Evolutionary conservation across 2,888 invertebrate genomes (phyloP).

Genomic region (Scaptomyza reducta): DNA sequence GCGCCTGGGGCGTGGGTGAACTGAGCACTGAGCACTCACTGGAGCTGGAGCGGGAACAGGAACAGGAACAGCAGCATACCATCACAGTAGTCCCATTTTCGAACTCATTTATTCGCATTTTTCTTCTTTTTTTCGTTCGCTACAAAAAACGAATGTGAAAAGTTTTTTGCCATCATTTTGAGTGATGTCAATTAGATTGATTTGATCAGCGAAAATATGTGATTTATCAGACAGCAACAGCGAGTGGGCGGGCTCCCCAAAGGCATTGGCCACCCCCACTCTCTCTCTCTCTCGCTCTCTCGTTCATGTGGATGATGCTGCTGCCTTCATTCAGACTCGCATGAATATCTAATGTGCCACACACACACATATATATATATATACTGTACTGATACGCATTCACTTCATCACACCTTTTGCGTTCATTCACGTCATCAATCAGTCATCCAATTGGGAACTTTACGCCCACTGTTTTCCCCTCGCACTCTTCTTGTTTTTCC

Average conservation of each 20-base stretch:
- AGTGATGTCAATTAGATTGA: conserved; percentile 84
- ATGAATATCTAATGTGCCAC: conserved; percentile 77
- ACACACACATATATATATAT: conserved; percentile 7
- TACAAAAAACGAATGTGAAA: conserved; percentile 72
- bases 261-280: conserved; percentile 35
- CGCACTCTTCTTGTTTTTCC: background rate
- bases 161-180: conserved; percentile 83
- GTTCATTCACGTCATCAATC: conserved; percentile 73
- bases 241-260: conserved; percentile 60
- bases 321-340: conserved; percentile 44
- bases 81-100: conserved; percentile 50
- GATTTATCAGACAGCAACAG: conserved; percentile 81
- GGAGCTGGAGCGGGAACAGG: too few species aligned
- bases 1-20: conserved; percentile 40
- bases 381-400: conserved; percentile 33
- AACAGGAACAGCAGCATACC: too few species aligned
- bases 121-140: conserved; percentile 19
- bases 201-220: conserved; percentile 84
- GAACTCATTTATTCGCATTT: conserved; percentile 79
- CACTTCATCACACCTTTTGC: conserved; percentile 59
- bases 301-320: conserved; percentile 18
- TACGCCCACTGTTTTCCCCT: conserved; percentile 24
- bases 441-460: conserved; percentile 73
- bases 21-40: background rate
- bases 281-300: too few species aligned